These are phyloP conservation scores for Meloe dianella DNA, from an alignment of 2,888 invertebrate genomes.

Conservation along the genomic window DNA sequence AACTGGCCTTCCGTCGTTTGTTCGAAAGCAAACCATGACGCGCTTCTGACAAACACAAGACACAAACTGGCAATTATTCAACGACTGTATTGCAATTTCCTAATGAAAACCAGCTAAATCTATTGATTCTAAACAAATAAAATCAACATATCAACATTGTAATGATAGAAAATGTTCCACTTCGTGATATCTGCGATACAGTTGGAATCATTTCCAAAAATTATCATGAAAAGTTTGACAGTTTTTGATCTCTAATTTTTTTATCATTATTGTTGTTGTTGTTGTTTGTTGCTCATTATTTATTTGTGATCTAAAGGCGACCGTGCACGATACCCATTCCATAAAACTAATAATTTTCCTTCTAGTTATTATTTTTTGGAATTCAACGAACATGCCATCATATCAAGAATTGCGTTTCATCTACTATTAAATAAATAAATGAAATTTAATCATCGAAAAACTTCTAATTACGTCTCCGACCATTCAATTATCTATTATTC, in stretches of 20 bases:
- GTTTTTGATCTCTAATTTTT: background rate
- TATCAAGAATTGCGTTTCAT: background rate
- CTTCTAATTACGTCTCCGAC: conserved; percentile 1
- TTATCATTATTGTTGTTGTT: conserved; percentile 3
- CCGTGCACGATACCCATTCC: conserved; percentile 7
- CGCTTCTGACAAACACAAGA: conserved; percentile 43
- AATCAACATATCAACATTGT: conserved; percentile 28
- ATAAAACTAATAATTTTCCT: conserved; percentile 6
- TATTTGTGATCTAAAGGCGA: conserved; percentile 4
- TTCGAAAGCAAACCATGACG: conserved; percentile 56
- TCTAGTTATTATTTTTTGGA: conserved; percentile 1
- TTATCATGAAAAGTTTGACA: background rate
- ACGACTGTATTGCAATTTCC: conserved; percentile 27
- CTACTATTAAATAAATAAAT: conserved; percentile 11
- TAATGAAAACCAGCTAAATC: conserved; percentile 22
- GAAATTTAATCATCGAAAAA: background rate
- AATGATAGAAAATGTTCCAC: background rate
- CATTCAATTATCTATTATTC: background rate
- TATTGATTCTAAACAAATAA: conserved; percentile 39
- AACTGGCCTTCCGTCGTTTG: conserved; percentile 56
- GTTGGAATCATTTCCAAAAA: background rate
- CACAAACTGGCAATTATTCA: conserved; percentile 28
- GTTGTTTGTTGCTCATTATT: background rate
- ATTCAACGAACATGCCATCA: conserved; percentile 9
- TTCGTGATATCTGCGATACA: background rate